These are phyloP conservation scores for Apis cerana DNA, from an alignment of 1,140 invertebrate species.

Conservation along the genomic window DNA sequence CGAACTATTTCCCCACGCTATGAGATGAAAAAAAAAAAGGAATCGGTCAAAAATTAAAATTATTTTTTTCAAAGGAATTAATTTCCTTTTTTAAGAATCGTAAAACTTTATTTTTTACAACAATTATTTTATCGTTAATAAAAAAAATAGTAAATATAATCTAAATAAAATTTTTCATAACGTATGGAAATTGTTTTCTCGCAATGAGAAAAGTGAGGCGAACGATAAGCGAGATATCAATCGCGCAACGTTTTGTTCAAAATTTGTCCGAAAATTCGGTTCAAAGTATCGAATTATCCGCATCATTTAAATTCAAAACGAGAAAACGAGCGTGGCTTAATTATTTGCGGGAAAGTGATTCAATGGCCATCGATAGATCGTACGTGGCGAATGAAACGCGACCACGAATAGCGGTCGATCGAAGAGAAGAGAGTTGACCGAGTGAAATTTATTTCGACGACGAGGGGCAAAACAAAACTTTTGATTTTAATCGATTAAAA, in stretches of 20 bases:
- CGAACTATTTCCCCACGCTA: too few species aligned
- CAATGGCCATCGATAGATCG: not conserved
- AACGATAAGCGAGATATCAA: not conserved
- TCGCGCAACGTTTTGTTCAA: not conserved
- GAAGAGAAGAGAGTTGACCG: not conserved
- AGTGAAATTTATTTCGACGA: conserved; percentile 21
- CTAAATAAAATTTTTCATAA: too few species aligned
- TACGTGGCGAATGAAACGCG: not conserved
- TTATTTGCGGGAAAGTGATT: not conserved
- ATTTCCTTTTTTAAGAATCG: too few species aligned
- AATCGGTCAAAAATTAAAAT: too few species aligned
- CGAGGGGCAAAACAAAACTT: not conserved
- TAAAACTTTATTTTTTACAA: too few species aligned
- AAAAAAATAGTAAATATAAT: too few species aligned
- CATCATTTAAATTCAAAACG: not conserved
- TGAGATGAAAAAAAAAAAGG: too few species aligned
- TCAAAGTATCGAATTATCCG: not conserved
- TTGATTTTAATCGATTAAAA: conserved; percentile 16
- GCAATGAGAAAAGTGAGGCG: not conserved
- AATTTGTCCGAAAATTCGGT: not conserved
- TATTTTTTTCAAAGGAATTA: too few species aligned
- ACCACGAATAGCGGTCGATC: not conserved
- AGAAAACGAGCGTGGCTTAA: not conserved
- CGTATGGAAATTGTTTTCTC: too few species aligned
- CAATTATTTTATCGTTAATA: too few species aligned